Evolutionary conservation across 2,888 invertebrate species (phyloP).

Genomic region (Cabera pusaria): DNA sequence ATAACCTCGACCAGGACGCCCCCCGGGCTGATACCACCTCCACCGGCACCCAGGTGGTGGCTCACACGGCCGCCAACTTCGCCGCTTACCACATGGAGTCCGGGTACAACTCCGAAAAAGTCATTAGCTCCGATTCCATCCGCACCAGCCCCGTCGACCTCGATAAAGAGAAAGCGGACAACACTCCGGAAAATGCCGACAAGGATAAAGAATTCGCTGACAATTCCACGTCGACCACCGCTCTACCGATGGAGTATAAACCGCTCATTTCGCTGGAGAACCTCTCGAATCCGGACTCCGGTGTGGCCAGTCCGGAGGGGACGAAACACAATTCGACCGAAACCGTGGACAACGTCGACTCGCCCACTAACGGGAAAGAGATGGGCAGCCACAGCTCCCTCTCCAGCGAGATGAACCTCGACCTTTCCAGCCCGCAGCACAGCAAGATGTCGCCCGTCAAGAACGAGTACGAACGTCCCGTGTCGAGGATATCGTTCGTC

Average conservation of each 20-base stretch:
- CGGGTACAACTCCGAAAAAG: conserved; percentile 85
- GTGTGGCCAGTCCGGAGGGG: conserved; percentile 82
- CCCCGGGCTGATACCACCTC: conserved; percentile 48
- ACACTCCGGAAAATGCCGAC: conserved; percentile 81
- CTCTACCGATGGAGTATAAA: conserved; percentile 67
- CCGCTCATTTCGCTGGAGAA: conserved; percentile 67
- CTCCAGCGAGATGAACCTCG: conserved; percentile 83
- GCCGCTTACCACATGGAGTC: conserved; percentile 84
- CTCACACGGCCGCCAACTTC: conserved; percentile 73
- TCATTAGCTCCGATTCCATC: conserved; percentile 73
- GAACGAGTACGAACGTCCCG: conserved; percentile 64
- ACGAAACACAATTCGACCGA: conserved; percentile 83
- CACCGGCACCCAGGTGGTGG: conserved; percentile 55
- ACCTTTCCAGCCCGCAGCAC: conserved; percentile 78
- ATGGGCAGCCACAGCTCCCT: conserved; percentile 73
- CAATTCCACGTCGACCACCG: conserved; percentile 54
- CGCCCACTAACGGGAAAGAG: conserved; percentile 69
- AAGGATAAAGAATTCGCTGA: conserved; percentile 82
- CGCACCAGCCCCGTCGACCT: conserved; percentile 72
- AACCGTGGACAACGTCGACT: conserved; percentile 75
- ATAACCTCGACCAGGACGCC: conserved; percentile 77
- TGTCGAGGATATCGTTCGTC: conserved; percentile 61
- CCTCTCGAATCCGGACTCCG: conserved; percentile 77
- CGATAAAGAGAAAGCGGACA: conserved; percentile 82
- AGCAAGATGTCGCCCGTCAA: conserved; percentile 62